phyloP scores from a whole-genome alignment of 2,797 vertebrate genomes.

The Notoglanidium macrostoma region DNA sequence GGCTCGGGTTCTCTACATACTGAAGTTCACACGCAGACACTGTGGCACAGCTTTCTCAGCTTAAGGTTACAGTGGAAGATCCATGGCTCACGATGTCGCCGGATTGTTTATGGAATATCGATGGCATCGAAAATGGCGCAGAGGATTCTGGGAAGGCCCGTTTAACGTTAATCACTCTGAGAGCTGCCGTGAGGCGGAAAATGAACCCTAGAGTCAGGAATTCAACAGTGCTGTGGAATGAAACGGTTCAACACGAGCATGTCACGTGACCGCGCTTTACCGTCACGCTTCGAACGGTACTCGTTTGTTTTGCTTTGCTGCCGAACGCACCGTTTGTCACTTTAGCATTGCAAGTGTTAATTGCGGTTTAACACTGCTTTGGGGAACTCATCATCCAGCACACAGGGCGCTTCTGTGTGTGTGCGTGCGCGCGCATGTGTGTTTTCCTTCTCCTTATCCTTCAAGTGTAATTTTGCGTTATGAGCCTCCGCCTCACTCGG shows the following conservation, averaged over 20 bases:
- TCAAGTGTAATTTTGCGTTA: conserved; percentile 53
- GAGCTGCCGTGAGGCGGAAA: not conserved
- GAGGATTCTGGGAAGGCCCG: too few relatives aligned
- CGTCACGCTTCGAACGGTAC: not conserved
- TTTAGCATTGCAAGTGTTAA: not conserved
- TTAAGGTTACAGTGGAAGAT: too few relatives aligned
- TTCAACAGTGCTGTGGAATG: not conserved
- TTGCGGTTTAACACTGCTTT: not conserved
- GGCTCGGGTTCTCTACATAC: too few relatives aligned
- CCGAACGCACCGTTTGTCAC: too few relatives aligned
- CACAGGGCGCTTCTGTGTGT: not conserved
- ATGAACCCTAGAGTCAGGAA: not conserved
- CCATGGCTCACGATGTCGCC: too few relatives aligned
- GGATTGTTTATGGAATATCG: too few relatives aligned
- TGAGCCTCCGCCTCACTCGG: conserved; percentile 48
- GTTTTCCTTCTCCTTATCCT: conserved; percentile 31
- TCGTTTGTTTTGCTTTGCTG: not conserved
- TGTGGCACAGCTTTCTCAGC: too few relatives aligned
- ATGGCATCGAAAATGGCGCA: too few relatives aligned
- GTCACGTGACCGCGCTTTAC: not conserved
- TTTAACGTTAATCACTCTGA: not conserved
- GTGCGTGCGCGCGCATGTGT: not conserved
- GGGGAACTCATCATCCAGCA: not conserved
- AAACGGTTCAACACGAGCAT: not conserved
- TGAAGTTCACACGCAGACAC: too few relatives aligned